Evolutionary conservation across 2,797 vertebrate species (phyloP).

Genomic region (Ficedula albicollis): DNA sequence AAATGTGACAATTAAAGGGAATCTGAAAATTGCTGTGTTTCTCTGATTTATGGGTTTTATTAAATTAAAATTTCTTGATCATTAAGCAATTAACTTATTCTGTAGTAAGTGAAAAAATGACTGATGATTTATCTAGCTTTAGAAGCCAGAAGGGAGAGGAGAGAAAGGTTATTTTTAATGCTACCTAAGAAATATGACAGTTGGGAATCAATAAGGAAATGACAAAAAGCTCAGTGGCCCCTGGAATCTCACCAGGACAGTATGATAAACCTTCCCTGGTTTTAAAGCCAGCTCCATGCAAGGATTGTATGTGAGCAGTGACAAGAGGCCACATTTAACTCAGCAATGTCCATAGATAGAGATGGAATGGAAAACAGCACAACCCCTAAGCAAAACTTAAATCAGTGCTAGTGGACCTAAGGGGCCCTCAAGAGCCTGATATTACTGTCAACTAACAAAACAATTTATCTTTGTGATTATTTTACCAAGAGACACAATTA

Average conservation of each 20-base stretch:
- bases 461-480: background rate
- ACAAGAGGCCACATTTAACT: background rate
- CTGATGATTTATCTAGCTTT: background rate
- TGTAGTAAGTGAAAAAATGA: background rate
- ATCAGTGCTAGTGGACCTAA: background rate
- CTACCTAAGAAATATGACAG: background rate
- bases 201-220: background rate
- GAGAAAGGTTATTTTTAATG: background rate
- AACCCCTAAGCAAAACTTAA: background rate
- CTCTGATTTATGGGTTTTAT: background rate
- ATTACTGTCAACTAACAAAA: background rate
- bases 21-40: background rate
- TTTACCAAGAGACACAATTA: background rate
- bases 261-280: accelerated
- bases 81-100: background rate
- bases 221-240: background rate
- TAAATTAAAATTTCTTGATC: background rate
- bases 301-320: background rate
- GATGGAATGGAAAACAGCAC: background rate
- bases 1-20: background rate
- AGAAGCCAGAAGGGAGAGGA: background rate
- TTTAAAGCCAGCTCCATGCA: background rate
- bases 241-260: background rate
- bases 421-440: background rate
- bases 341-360: background rate